Evolutionary conservation across 2,113 vertebrate species (phyloP), one percentile per base, ranked within the genome.

Genomic region (Coryphaenoides rupestris): DNA sequence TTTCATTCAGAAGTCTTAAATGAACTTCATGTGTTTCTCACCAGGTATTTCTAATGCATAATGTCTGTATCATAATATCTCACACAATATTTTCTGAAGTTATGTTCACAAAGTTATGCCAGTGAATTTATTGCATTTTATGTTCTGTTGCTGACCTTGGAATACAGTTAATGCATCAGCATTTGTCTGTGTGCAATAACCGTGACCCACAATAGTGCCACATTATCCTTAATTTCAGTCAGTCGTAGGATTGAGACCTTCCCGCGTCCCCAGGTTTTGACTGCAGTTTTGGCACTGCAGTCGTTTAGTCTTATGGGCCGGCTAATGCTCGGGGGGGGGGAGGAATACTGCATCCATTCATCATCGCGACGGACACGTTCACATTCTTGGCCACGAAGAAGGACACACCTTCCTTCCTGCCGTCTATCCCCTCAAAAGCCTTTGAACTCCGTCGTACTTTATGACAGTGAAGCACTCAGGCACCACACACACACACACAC

Each of bases 331-430:
- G 2, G 33, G 33, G 28, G 26, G 64, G 71, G 72, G 17, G 13
- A 58, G 64, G 65, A 78, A 53, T 55, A 58, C 72, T 76, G 74
- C 70, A 74, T 72, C 60, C 55, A 75, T 80, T 82, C 73, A 79
- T 79, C 80, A 66, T 45, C 26, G 33, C 68, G 58, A 55, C 50
- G 2, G 9, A 46, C 24, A n/a, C 59, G 14, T 61, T 55, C 24
- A n/a, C 59, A 16, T 61, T 55, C 28, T 60, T 16, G 15, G 21
- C 68, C 58, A 66, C 2, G 0, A 61, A 60, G 69, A 60, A 71
- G n/a, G 6, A 40, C 1, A 6, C 33, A 40, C 33, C 33, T 47
- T 76, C 33, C 50, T 40, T n/a, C 66, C 70, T 75, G 70, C 63
- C 63, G 69, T 69, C 62, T 62, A 26, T 76, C 57, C 26, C 65